These are phyloP conservation scores for Pygocentrus nattereri DNA, from an alignment of 2,797 vertebrate species.

Conservation along the genomic window DNA sequence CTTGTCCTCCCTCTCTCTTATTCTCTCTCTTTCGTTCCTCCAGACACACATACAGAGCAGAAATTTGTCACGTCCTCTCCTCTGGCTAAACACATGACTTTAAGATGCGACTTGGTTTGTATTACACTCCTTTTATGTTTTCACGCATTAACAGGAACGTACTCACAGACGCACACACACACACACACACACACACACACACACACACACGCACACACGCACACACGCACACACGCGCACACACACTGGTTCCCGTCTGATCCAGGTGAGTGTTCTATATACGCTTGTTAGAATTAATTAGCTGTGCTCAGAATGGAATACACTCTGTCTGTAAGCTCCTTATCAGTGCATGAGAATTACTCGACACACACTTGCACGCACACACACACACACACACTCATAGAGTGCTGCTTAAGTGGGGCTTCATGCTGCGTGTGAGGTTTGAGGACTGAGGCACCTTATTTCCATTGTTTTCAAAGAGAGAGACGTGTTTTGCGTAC, in stretches of 20 bases:
- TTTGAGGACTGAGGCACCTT: too few species aligned
- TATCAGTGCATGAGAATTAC: constrained; percentile 69
- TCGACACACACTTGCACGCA: constrained; percentile 34
- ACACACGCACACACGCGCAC: constrained; percentile 61
- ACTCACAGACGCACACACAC: not conserved
- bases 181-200: constrained; percentile 63
- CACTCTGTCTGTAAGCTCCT: constrained; percentile 72
- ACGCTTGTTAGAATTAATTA: constrained; percentile 82
- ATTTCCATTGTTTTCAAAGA: too few species aligned
- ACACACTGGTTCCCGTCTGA: constrained; percentile 31
- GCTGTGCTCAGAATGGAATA: constrained; percentile 79
- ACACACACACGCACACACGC: constrained; percentile 38
- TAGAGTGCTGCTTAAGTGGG: not conserved
- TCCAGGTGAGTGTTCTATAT: constrained; percentile 77
- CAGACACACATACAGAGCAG: constrained; percentile 10
- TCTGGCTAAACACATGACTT: constrained; percentile 43
- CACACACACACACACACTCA: constrained; percentile 16
- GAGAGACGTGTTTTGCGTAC: too few species aligned
- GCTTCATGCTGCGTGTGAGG: too few species aligned
- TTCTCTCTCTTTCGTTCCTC: not conserved
- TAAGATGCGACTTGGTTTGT: constrained; percentile 33
- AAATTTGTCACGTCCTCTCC: constrained; percentile 15
- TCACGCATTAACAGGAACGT: constrained; percentile 63
- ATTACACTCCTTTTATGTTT: constrained; percentile 66
- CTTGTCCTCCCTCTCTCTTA: not conserved